These are phyloP conservation scores for Spicauda simplicius DNA, from an alignment of 2,888 invertebrate genomes.

Conservation along the genomic window DNA sequence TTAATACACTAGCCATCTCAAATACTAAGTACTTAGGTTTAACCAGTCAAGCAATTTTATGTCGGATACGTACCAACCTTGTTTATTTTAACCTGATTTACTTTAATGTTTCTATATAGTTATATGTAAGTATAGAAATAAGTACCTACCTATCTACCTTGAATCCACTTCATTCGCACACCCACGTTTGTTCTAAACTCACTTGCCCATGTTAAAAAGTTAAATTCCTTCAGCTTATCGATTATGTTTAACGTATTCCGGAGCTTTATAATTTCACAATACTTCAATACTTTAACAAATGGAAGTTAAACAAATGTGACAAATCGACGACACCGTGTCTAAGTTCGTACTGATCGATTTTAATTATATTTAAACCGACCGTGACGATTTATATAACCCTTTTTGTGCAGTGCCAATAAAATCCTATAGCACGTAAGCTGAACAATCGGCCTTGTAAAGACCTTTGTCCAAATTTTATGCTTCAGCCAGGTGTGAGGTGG, in stretches of 20 bases:
- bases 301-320: neutral
- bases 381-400: slow-evolving; percentile 43
- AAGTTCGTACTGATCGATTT: slow-evolving; percentile 48
- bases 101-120: too few relatives aligned
- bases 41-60: too few relatives aligned
- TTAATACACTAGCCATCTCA: too few relatives aligned
- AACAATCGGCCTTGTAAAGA: slow-evolving; percentile 1
- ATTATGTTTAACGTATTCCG: too few relatives aligned
- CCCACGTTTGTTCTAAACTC: neutral
- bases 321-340: slow-evolving; percentile 43
- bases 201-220: neutral
- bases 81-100: too few relatives aligned
- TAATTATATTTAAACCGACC: slow-evolving; percentile 26
- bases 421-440: slow-evolving; percentile 22
- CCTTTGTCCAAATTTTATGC: slow-evolving; percentile 19
- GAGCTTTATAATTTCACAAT: too few relatives aligned
- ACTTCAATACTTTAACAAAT: too few relatives aligned
- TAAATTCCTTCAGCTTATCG: neutral
- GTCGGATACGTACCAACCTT: too few relatives aligned
- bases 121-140: too few relatives aligned
- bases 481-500: slow-evolving; percentile 5
- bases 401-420: slow-evolving; percentile 44
- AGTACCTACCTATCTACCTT: too few relatives aligned
- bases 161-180: neutral
- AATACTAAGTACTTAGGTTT: too few relatives aligned